A percentile compares a stretch with the other conserved stretches of the same genome.
These are phyloP conservation scores for Myoxocephalus aenaeus DNA, from an alignment of 2,797 vertebrate genomes.

Conservation along the genomic window DNA sequence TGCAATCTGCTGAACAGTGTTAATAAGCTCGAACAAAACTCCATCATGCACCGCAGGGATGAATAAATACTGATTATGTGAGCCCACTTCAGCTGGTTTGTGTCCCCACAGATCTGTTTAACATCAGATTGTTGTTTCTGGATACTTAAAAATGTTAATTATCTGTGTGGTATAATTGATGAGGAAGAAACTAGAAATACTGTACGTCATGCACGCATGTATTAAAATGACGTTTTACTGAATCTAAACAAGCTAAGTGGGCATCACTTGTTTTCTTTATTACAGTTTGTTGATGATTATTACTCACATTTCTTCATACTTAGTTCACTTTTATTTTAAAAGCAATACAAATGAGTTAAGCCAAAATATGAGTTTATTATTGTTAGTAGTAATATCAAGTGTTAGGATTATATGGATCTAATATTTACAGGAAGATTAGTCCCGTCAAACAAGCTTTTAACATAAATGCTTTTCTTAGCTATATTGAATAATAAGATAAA, in stretches of 20 bases:
- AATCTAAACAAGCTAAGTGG: no score
- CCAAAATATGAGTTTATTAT: neutral
- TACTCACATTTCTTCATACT: neutral
- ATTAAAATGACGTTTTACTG: neutral
- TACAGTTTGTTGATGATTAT: neutral
- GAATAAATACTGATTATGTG: constrained; percentile 2
- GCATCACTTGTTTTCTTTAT: neutral
- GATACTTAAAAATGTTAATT: neutral
- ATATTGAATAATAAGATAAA: no score
- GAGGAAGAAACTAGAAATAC: neutral
- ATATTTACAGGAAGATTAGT: no score
- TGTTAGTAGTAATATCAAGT: no score
- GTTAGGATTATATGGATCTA: no score
- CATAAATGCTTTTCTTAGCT: no score
- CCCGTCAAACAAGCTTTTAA: no score
- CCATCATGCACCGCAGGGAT: constrained; percentile 14
- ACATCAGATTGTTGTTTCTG: neutral
- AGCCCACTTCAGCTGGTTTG: neutral
- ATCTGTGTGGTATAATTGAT: neutral
- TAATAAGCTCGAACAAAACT: constrained; percentile 24
- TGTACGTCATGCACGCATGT: neutral
- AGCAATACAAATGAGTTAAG: neutral
- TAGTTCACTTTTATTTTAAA: neutral
- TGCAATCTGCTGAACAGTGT: neutral
- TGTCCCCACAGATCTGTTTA: neutral